Evolutionary conservation across 1,140 invertebrate genomes (phyloP), one percentile per base, ranked within the genome.

Genomic region (silkworm (Bombyx mori)): DNA sequence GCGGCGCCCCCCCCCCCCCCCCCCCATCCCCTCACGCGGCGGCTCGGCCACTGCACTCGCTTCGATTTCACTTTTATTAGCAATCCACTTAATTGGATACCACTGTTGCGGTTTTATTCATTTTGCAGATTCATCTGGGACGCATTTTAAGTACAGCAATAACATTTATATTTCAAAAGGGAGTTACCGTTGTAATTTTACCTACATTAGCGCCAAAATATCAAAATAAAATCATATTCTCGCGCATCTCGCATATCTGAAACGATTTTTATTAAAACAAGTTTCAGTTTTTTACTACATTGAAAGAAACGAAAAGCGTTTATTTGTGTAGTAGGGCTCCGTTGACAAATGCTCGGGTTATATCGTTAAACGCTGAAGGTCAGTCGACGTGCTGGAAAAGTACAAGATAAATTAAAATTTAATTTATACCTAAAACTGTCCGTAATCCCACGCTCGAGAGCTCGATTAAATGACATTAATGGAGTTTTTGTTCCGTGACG

Each of bases 51-150:
- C 79, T 86, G 83, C 83, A 84, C 83, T 76, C 83, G 69, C 77
- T 80, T 75, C 83, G 83, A 86, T 86, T 86, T 86, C 83, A 86
- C 83, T 86, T 86, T 86, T 86, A 83, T 84, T 85, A 86, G 83
- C 83, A 83, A 83, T 83, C 74, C 75, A 82, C 79, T 82, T 86
- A 86, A 86, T 86, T 86, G 80, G 80, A 81, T 81, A 79, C 80
- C 82, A 77, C 75, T 79, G 81, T 82, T 77, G 81, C 75, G 73
- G 78, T 80, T 82, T 82, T 80, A 82, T 86, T 78, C 76, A 79
- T 82, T 79, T 74, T 71, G 71, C 71, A 78, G 78, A 82, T 79
- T 81, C 79, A 75, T 83, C 75, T 77, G 53, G 62, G 69, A 68
- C 47, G 66, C 69, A 69, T 65, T 69, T 70, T 66, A 66, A 61